Percentiles rank a stretch among this genome's conserved stretches.
phyloP scores from a whole-genome alignment of 2,888 invertebrate genomes.

The Orthosia gothica region DNA sequence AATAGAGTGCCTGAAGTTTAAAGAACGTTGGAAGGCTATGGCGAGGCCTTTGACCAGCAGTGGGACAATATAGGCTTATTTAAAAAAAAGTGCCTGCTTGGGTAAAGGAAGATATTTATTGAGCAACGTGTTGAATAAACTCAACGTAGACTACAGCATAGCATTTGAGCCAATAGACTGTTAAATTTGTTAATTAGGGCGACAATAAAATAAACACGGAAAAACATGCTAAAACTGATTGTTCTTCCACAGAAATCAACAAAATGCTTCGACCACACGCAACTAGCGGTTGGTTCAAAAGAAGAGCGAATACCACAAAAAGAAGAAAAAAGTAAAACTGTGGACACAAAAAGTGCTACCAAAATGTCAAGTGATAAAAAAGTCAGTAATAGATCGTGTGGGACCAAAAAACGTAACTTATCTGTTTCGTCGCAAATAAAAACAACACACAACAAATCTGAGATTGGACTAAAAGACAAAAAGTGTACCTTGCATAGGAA shows the following conservation, averaged over 20 bases:
- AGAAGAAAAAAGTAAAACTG: constrained; percentile 64
- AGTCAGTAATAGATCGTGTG: constrained; percentile 76
- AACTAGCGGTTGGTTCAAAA: constrained; percentile 75
- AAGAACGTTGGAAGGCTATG: too few species aligned
- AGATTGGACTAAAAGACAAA: constrained; percentile 85
- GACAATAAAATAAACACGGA: not conserved
- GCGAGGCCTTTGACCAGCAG: too few species aligned
- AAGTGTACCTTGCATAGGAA: constrained; percentile 84
- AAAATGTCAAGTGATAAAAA: constrained; percentile 69
- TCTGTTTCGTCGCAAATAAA: constrained; percentile 87
- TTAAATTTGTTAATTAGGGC: too few species aligned
- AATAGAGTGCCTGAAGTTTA: too few species aligned
- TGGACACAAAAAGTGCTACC: constrained; percentile 65
- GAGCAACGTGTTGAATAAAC: not conserved
- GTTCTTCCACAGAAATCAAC: constrained; percentile 83
- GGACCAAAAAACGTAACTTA: constrained; percentile 83
- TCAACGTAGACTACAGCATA: too few species aligned
- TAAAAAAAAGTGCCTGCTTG: too few species aligned
- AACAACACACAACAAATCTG: constrained; percentile 88
- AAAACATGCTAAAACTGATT: not conserved
- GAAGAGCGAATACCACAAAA: constrained; percentile 59
- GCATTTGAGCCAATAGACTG: not conserved
- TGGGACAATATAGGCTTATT: too few species aligned
- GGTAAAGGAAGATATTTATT: not conserved
- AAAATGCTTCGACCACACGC: constrained; percentile 86